Conservation (phyloP, 2,113 vertebrate species). For the Chaenocephalus aceratus region DNA sequence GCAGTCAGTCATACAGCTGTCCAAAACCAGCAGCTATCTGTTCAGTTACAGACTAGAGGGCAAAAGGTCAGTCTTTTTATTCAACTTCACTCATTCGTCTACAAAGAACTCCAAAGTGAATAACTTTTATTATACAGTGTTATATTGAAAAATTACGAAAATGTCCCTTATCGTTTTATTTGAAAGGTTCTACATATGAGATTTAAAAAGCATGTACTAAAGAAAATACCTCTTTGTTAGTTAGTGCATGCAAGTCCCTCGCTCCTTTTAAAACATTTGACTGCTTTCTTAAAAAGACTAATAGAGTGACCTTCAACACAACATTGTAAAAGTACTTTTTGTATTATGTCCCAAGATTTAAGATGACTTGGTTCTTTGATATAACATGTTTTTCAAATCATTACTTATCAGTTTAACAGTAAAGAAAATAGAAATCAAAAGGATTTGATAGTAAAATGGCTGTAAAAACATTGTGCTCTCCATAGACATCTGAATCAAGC, state of each 20-base stretch:
- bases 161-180: constrained; percentile 9
- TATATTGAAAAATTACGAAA: constrained; percentile 24
- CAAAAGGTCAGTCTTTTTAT: constrained; percentile 77
- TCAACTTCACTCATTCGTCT: constrained; percentile 71
- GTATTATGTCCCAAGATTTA: no score
- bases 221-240: background rate
- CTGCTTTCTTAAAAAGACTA: background rate
- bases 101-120: constrained; percentile 54
- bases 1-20: constrained; percentile 82
- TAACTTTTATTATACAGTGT: constrained; percentile 34
- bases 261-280: background rate
- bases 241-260: background rate
- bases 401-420: no score
- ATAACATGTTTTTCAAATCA: no score
- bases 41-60: constrained; percentile 71
- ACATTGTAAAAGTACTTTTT: background rate
- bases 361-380: no score
- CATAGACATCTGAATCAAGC: background rate
- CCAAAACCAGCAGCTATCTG: constrained; percentile 76
- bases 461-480: background rate
- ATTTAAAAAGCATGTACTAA: no score
- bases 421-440: background rate
- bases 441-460: background rate
- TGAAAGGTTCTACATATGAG: background rate
- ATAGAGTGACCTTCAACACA: background rate